Percentiles rank a stretch among this genome's conserved stretches.
Conservation (phyloP, 1,140 invertebrate species). For the Trissolcus basalis region DNA sequence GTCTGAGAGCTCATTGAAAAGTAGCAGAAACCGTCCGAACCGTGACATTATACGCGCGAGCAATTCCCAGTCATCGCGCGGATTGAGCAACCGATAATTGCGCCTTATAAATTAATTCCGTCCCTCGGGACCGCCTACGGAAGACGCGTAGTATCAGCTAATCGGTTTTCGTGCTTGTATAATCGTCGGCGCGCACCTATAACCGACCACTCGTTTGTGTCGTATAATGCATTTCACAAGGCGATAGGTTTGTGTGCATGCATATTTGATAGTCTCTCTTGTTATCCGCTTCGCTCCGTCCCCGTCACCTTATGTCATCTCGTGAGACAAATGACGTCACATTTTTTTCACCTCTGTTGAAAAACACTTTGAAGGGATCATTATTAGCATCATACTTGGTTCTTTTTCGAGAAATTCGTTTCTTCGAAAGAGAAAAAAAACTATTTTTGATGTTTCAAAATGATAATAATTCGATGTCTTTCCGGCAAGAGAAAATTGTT, state of each 20-base stretch:
- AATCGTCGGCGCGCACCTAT: slow-evolving; percentile 44
- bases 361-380: too few relatives aligned
- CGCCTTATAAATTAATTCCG: slow-evolving; percentile 67
- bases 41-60: slow-evolving; percentile 33
- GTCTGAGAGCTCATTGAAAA: slow-evolving; percentile 63
- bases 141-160: slow-evolving; percentile 59
- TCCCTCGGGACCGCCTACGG: slow-evolving; percentile 62
- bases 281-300: slow-evolving; percentile 37
- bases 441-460: too few relatives aligned
- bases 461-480: too few relatives aligned
- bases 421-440: too few relatives aligned
- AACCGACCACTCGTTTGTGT: slow-evolving; percentile 55
- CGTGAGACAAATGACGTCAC: slow-evolving; percentile 42
- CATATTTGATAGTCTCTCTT: slow-evolving; percentile 48
- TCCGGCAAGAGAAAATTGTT: too few relatives aligned
- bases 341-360: too few relatives aligned
- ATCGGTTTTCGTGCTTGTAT: slow-evolving; percentile 57
- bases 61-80: slow-evolving; percentile 38
- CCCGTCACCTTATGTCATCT: slow-evolving; percentile 43
- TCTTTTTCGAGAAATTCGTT: too few relatives aligned
- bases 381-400: too few relatives aligned
- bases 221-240: slow-evolving; percentile 51
- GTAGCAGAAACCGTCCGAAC: slow-evolving; percentile 21
- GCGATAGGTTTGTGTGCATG: slow-evolving; percentile 43
- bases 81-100: slow-evolving; percentile 66